Percentiles rank a stretch among this genome's conserved stretches.
phyloP scores from a whole-genome alignment of 1,140 invertebrate genomes.

The Drosophila watanabei region DNA sequence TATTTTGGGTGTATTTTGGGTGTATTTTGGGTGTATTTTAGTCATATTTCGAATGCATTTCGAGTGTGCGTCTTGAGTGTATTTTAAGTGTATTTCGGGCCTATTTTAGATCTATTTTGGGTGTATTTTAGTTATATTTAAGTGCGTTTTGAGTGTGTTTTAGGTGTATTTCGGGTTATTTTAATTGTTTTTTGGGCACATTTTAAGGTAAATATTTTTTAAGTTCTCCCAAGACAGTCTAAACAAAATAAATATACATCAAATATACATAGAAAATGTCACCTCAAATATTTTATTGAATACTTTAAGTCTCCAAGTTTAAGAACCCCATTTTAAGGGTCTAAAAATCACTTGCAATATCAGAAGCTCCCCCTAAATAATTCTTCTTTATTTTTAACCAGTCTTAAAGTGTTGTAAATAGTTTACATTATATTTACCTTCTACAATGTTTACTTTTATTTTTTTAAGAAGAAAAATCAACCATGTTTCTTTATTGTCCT shows the following conservation, averaged over 20 bases:
- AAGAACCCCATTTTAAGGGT: not conserved
- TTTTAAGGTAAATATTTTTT: not conserved
- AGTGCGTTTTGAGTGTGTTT: not conserved
- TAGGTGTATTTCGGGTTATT: not conserved
- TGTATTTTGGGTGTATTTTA: no score
- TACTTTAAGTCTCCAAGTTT: no score
- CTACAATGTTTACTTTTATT: not conserved
- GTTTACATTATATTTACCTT: not conserved
- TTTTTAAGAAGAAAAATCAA: fast-evolving
- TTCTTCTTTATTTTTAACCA: not conserved
- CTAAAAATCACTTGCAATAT: no score
- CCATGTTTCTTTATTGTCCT: not conserved
- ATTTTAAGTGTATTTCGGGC: not conserved
- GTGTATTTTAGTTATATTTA: not conserved
- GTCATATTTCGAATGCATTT: not conserved
- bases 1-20: not conserved
- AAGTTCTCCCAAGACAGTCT: not conserved
- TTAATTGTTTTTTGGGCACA: no score
- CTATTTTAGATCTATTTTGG: not conserved
- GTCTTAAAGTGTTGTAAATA: not conserved
- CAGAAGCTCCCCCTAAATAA: not conserved
- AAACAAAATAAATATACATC: not conserved
- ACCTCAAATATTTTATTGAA: not conserved
- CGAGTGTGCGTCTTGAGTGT: no score
- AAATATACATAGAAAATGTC: not conserved